These are phyloP conservation scores for Nomada lathburiana DNA, from an alignment of 2,888 invertebrate genomes.

Conservation along the genomic window DNA sequence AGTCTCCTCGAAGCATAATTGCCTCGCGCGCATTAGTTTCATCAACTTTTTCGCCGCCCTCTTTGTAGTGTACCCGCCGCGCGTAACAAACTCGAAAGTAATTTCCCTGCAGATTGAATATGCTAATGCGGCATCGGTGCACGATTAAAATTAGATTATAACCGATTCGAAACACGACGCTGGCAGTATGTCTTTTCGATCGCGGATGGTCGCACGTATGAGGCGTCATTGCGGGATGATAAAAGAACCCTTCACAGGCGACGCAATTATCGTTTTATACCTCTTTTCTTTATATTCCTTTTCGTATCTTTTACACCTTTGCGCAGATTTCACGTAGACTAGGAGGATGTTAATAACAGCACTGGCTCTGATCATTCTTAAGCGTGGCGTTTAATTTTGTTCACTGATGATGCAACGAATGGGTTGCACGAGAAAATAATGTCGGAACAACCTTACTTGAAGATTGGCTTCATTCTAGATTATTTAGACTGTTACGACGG, in stretches of 20 bases:
- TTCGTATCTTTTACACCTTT: not conserved
- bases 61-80: slow-evolving; percentile 23
- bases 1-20: slow-evolving; percentile 5
- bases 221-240: not conserved
- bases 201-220: not conserved
- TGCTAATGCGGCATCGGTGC: slow-evolving; percentile 67
- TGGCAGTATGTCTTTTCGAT: not conserved
- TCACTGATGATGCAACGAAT: no score
- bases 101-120: slow-evolving; percentile 75
- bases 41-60: slow-evolving; percentile 48
- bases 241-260: slow-evolving; percentile 22
- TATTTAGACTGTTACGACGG: no score
- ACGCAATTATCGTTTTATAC: slow-evolving; percentile 14
- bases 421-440: no score
- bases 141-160: slow-evolving; percentile 76
- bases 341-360: not conserved
- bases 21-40: slow-evolving; percentile 40
- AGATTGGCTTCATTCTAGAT: no score
- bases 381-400: not conserved
- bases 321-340: not conserved
- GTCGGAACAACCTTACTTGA: no score
- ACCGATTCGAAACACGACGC: slow-evolving; percentile 62
- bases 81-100: slow-evolving; percentile 72
- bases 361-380: not conserved
- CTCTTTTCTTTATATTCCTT: no score